phyloP scores from a whole-genome alignment of 2,888 invertebrate species.

The Tholera decimalis region DNA sequence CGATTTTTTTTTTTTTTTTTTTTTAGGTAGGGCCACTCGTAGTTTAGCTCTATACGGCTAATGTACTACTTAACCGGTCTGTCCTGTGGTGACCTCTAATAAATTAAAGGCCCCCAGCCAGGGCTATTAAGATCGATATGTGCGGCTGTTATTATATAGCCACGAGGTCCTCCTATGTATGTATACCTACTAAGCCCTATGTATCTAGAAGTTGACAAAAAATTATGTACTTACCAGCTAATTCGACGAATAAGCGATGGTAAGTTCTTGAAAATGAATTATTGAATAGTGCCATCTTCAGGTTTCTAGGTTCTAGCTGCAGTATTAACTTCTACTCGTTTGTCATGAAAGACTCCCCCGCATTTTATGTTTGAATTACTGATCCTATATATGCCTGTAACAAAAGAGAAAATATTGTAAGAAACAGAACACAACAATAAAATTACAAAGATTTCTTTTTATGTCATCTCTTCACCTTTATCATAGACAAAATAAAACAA shows the following conservation, averaged over 20 bases:
- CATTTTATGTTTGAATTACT: constrained; percentile 76
- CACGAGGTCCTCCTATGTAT: too few species aligned
- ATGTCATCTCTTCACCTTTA: neutral
- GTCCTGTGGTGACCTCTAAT: too few species aligned
- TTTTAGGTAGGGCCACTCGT: too few species aligned
- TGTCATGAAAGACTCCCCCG: constrained; percentile 79
- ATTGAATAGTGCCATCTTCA: constrained; percentile 91
- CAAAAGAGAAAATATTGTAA: constrained; percentile 45
- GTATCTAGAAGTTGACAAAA: too few species aligned
- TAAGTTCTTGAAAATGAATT: constrained; percentile 92
- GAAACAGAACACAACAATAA: neutral
- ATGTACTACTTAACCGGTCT: too few species aligned
- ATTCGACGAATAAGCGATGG: constrained; percentile 92
- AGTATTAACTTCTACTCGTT: constrained; percentile 59
- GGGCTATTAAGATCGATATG: too few species aligned
- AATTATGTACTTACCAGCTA: constrained; percentile 93
- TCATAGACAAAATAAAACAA: neutral
- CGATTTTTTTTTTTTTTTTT: too few species aligned
- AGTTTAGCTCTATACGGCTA: too few species aligned
- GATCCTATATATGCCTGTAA: constrained; percentile 74
- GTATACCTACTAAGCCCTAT: too few species aligned
- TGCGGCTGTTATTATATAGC: too few species aligned
- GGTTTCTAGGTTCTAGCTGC: constrained; percentile 48
- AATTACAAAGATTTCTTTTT: neutral
- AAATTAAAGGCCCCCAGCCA: too few species aligned